A percentile compares a stretch with the other conserved stretches of the same genome.
phyloP scores from a whole-genome alignment of 2,888 invertebrate species.

The Malachius bipustulatus region DNA sequence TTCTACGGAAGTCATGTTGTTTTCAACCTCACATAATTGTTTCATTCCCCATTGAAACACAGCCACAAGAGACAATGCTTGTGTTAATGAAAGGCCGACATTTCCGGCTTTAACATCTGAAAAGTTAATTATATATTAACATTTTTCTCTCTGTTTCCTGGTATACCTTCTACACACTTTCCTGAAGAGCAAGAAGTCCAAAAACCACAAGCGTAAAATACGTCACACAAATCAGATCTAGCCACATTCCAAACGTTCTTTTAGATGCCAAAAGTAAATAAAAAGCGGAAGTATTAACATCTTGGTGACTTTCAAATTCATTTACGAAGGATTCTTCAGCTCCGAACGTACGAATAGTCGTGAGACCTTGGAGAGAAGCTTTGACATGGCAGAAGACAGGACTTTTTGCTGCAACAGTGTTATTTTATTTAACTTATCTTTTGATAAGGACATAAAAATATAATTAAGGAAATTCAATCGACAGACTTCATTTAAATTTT shows the following conservation, averaged over 20 bases:
- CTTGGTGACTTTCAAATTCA: slow-evolving; percentile 52
- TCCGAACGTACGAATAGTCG: slow-evolving; percentile 61
- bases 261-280: slow-evolving; percentile 51
- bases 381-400: slow-evolving; percentile 68
- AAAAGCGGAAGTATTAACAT: slow-evolving; percentile 63
- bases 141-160: no score
- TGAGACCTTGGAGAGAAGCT: slow-evolving; percentile 62
- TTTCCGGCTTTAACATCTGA: no score
- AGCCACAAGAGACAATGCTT: no score
- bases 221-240: slow-evolving; percentile 53
- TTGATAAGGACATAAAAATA: not conserved
- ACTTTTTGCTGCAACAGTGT: slow-evolving; percentile 55
- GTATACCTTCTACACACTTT: no score
- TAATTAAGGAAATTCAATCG: no score
- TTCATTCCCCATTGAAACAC: no score
- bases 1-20: no score
- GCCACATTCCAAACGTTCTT: slow-evolving; percentile 58
- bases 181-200: slow-evolving; percentile 21
- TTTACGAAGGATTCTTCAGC: slow-evolving; percentile 49
- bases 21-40: no score
- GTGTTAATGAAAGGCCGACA: no score
- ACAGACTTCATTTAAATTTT: no score
- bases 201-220: slow-evolving; percentile 41
- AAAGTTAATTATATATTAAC: no score
- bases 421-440: no score